These are phyloP conservation scores for Wiebesia pumilae DNA, from an alignment of 1,140 invertebrate genomes.

Conservation along the genomic window DNA sequence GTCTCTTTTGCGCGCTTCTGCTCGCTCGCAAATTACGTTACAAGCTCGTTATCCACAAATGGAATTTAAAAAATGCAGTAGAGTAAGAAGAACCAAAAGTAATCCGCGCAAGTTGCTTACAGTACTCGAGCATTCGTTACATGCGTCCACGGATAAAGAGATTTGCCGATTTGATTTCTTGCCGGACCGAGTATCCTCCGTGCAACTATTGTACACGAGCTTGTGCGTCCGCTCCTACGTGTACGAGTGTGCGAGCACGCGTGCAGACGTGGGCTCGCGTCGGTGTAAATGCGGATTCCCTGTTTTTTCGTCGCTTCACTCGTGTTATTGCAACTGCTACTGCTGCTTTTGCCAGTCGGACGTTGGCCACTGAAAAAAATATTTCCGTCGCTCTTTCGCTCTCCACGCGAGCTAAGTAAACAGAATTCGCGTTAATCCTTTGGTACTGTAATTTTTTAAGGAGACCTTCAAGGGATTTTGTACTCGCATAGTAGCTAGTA, in stretches of 20 bases:
- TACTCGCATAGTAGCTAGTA: not conserved
- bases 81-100: constrained; percentile 8
- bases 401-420: not conserved
- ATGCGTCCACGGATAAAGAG: constrained; percentile 3
- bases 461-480: not conserved
- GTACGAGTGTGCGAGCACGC: not conserved
- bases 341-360: not conserved
- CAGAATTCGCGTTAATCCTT: not conserved
- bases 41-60: constrained; percentile 41
- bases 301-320: not conserved
- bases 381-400: not conserved
- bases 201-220: not conserved
- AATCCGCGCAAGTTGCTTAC: constrained; percentile 6
- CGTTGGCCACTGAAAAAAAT: not conserved
- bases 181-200: not conserved
- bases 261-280: too few relatives aligned
- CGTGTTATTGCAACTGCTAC: not conserved
- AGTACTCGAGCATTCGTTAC: not conserved
- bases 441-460: not conserved
- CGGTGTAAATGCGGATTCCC: not conserved
- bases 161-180: constrained; percentile 49
- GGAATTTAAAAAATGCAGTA: constrained; percentile 11
- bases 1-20: not conserved
- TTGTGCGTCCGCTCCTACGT: not conserved
- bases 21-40: not conserved